Evolutionary conservation across 2,113 vertebrate genomes (phyloP), one percentile per base, ranked within the genome.

Genomic region (Channa maculata): DNA sequence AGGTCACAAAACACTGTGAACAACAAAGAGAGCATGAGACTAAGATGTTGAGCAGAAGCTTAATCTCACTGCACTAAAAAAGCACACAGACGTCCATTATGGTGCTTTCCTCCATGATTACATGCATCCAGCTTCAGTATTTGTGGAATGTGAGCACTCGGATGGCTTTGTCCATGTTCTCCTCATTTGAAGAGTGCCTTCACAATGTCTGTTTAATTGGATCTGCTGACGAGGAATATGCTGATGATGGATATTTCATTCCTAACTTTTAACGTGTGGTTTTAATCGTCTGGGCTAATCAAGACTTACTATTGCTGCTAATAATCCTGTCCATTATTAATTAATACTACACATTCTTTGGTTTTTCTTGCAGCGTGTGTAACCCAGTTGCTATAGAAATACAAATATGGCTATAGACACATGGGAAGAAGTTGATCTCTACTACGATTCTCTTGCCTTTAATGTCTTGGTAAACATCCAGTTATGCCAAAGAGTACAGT

Each of bases 221-320:
- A 60, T 61, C 53, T 48, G 65, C 51, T 41, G 48, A 34, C 8
- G 6, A 53, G 44, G 48, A 61, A 72, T 13, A 9, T 36, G 63
- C 60, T 15, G 55, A 49, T 38, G 43, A 41, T 46, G 46, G 43
- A 44, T 54, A 3, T 75, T 72, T 77, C 68, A 82, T 86, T 86
- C 68, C 75, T 77, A 71, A 83, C 74, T 65, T 85, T 86, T 77
- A 70, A 75, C 71, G 67, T 73, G 33, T 65, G 50, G 48, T 74
- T 83, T 86, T 74, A 13, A 77, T 70, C 51, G 65, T 61, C 14
- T 50, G 68, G 77, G 72, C 79, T 83, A 75, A 81, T 78, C 58
- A 39, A 87, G 78, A 86, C 74, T 70, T 66, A 59, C 77, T 75
- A 71, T 64, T 86, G 91, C 89, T 91, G 85, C 85, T 92, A 89